A percentile compares a stretch with the other conserved stretches of the same genome.
phyloP scores from a whole-genome alignment of 2,797 vertebrate genomes.

The Argyrosomus regius region DNA sequence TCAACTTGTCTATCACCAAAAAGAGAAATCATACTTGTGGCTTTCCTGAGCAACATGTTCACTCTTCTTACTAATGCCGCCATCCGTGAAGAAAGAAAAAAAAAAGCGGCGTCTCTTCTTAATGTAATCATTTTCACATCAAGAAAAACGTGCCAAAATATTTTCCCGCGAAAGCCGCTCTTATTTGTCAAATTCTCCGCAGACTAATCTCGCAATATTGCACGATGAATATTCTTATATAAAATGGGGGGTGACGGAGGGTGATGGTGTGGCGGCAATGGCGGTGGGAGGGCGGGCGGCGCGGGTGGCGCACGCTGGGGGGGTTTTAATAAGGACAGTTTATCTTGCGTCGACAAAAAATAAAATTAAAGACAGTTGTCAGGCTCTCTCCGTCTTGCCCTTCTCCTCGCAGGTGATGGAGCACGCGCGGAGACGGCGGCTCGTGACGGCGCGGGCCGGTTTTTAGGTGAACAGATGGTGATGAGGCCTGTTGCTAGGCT shows the following conservation, averaged over 20 bases:
- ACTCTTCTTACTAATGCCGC: constrained; percentile 29
- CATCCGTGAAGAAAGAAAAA: constrained; percentile 12
- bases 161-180: constrained; percentile 73
- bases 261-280: constrained; percentile 3
- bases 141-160: constrained; percentile 76
- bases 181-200: constrained; percentile 80
- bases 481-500: constrained; percentile 91
- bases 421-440: constrained; percentile 81
- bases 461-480: constrained; percentile 92
- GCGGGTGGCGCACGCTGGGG: background rate
- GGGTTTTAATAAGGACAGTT: constrained; percentile 81
- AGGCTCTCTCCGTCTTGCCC: constrained; percentile 75
- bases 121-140: constrained; percentile 85
- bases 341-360: constrained; percentile 85
- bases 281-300: background rate
- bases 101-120: constrained; percentile 64
- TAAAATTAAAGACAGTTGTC: constrained; percentile 82
- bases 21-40: constrained; percentile 44
- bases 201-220: constrained; percentile 82
- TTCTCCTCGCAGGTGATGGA: constrained; percentile 77
- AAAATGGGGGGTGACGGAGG: constrained; percentile 58
- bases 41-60: constrained; percentile 29
- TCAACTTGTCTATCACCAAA: constrained; percentile 76
- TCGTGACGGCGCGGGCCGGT: constrained; percentile 75
- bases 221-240: constrained; percentile 79